Percentiles rank a stretch among this genome's conserved stretches.
phyloP scores from a whole-genome alignment of 2,797 vertebrate species.

The Pseudopleuronectes americanus region DNA sequence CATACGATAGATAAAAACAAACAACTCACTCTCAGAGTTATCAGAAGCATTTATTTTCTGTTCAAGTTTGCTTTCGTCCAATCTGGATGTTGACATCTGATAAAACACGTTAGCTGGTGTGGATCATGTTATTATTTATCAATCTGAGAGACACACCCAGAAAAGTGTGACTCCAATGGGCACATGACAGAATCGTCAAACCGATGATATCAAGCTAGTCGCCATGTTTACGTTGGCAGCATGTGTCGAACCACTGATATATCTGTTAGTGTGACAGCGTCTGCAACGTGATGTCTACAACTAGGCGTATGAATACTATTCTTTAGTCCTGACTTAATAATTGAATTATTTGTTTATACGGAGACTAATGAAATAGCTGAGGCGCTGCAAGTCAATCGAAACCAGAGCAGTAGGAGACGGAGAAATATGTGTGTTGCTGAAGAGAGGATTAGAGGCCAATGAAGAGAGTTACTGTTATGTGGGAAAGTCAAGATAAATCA shows the following conservation, averaged over 20 bases:
- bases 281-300: slow-evolving; percentile 9
- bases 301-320: not conserved
- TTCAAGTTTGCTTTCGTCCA: slow-evolving; percentile 17
- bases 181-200: slow-evolving; percentile 38
- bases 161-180: slow-evolving; percentile 32
- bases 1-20: slow-evolving; percentile 31
- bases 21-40: slow-evolving; percentile 19
- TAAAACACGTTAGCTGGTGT: slow-evolving; percentile 15
- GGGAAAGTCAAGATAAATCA: slow-evolving; percentile 42
- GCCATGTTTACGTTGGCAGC: slow-evolving; percentile 29
- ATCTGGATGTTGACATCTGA: slow-evolving; percentile 37
- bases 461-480: slow-evolving; percentile 34
- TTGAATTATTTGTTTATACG: slow-evolving; percentile 13
- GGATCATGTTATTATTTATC: slow-evolving; percentile 36
- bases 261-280: slow-evolving; percentile 8
- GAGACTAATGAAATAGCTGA: slow-evolving; percentile 44
- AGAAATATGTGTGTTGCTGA: slow-evolving; percentile 25
- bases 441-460: slow-evolving; percentile 33
- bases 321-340: slow-evolving; percentile 2
- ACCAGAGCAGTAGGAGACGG: slow-evolving; percentile 21
- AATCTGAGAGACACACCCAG: slow-evolving; percentile 48
- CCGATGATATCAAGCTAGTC: slow-evolving; percentile 33
- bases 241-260: slow-evolving; percentile 13
- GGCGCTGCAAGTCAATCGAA: slow-evolving; percentile 26
- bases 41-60: slow-evolving; percentile 42